A percentile compares a stretch with the other conserved stretches of the same genome.
These are phyloP conservation scores for Drosophila quadrilineata DNA, from an alignment of 1,140 invertebrate species.

Conservation along the genomic window DNA sequence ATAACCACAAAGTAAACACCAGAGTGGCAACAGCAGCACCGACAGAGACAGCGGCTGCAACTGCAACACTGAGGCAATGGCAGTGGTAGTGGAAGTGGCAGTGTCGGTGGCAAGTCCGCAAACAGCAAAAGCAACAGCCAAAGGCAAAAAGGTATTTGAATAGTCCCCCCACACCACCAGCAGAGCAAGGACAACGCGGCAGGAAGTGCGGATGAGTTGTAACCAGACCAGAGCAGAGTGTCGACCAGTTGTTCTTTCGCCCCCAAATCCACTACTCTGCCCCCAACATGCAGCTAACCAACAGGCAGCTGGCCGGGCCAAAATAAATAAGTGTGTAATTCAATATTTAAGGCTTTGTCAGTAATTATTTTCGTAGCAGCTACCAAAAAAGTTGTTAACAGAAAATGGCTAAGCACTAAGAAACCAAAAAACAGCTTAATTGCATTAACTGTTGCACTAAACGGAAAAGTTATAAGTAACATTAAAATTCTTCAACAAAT, in stretches of 20 bases:
- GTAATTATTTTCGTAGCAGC: conserved; percentile 70
- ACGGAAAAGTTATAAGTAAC: too few species aligned
- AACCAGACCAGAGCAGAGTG: conserved; percentile 39
- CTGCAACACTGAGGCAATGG: too few species aligned
- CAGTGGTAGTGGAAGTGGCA: too few species aligned
- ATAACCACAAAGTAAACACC: conserved; percentile 78
- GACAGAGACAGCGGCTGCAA: background rate
- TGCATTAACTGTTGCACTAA: background rate
- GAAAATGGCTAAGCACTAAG: background rate
- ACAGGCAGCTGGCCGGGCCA: conserved; percentile 42
- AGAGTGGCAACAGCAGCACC: conserved; percentile 49
- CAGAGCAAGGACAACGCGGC: conserved; percentile 10
- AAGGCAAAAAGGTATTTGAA: conserved; percentile 60
- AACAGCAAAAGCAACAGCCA: too few species aligned
- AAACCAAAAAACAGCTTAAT: background rate
- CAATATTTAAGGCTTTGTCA: conserved; percentile 75
- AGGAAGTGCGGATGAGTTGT: conserved; percentile 27
- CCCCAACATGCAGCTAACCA: too few species aligned
- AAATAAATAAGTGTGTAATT: conserved; percentile 78
- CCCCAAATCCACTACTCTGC: background rate
- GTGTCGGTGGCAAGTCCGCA: too few species aligned
- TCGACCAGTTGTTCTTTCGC: conserved; percentile 15
- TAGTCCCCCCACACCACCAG: conserved; percentile 48
- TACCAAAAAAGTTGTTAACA: conserved; percentile 34
- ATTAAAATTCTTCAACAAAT: too few species aligned